Evolutionary conservation across 2,113 vertebrate species (phyloP).

Genomic region (Plestiodon gilberti): DNA sequence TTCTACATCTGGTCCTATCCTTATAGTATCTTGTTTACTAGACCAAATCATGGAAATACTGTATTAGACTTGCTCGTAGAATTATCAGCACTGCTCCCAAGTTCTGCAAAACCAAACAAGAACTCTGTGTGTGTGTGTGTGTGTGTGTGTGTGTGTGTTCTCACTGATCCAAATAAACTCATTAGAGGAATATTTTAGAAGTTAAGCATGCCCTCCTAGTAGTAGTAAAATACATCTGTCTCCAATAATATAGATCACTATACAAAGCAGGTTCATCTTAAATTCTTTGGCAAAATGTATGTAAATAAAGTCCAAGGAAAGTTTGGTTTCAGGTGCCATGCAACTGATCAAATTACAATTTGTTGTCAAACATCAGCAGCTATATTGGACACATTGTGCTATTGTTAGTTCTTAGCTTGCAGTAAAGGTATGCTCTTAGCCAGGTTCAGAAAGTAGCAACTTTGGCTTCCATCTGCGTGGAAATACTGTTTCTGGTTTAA

Average conservation of each 20-base stretch:
- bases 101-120: not conserved
- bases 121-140: no score
- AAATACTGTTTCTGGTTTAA: conserved; percentile 22
- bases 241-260: conserved; percentile 8
- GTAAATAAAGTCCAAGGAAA: conserved; percentile 44
- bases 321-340: conserved; percentile 32
- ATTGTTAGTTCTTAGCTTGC: conserved; percentile 39
- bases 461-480: conserved; percentile 21
- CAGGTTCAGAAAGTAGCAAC: conserved; percentile 21
- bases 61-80: not conserved
- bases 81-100: not conserved
- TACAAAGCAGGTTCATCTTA: conserved; percentile 16
- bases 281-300: conserved; percentile 37
- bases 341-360: conserved; percentile 40
- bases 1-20: not conserved
- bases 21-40: not conserved
- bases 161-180: not conserved
- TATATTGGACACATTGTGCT: conserved; percentile 23
- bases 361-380: conserved; percentile 31
- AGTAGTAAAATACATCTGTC: conserved; percentile 12
- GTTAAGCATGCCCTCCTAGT: not conserved
- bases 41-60: not conserved
- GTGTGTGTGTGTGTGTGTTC: not conserved
- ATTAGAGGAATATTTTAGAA: not conserved
- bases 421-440: conserved; percentile 22